Percentiles rank a stretch among this genome's conserved stretches.
phyloP scores from a whole-genome alignment of 92 coral and sea anemone genomes.

The Epizoanthus illoricatus region DNA sequence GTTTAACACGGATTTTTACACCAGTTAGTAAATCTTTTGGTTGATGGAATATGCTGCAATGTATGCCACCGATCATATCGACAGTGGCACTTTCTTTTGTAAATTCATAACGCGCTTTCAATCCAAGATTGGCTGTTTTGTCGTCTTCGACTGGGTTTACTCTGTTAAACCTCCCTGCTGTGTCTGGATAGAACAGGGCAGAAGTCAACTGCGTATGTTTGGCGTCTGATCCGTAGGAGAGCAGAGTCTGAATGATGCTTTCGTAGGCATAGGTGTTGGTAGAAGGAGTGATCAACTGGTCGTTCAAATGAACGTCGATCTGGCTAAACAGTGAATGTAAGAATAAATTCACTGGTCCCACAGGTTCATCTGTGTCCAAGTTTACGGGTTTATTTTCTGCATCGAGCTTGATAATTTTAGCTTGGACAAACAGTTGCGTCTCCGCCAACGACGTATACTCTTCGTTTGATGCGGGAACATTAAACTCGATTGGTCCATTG shows the following conservation, averaged over 20 bases:
- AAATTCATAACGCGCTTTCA: slow-evolving; percentile 44
- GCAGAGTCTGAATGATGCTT: slow-evolving; percentile 51
- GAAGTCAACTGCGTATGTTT: slow-evolving; percentile 45
- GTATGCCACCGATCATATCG: slow-evolving; percentile 50
- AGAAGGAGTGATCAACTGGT: slow-evolving; percentile 45
- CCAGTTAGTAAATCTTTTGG: neutral
- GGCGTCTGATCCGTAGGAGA: slow-evolving; percentile 50
- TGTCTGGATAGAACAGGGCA: slow-evolving; percentile 18
- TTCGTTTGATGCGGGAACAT: slow-evolving; percentile 18
- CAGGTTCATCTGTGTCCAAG: slow-evolving; percentile 31
- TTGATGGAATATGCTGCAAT: slow-evolving; percentile 51
- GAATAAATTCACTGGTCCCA: no score
- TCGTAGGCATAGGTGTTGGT: slow-evolving; percentile 52
- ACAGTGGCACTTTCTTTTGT: slow-evolving; percentile 32
- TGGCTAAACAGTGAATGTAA: slow-evolving; percentile 45
- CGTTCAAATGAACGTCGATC: slow-evolving; percentile 49
- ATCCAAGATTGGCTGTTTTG: slow-evolving; percentile 15
- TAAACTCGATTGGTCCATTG: slow-evolving; percentile 16
- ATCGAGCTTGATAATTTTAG: slow-evolving; percentile 3
- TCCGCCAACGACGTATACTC: slow-evolving; percentile 11
- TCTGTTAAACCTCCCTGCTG: neutral
- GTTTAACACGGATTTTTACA: no score
- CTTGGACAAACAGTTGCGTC: slow-evolving; percentile 10
- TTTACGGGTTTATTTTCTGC: slow-evolving; percentile 14
- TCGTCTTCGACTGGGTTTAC: slow-evolving; percentile 3